A percentile compares a stretch with the other conserved stretches of the same genome.
Conservation (phyloP, 2,888 invertebrate genomes). For the Drosophila setosimentum region DNA sequence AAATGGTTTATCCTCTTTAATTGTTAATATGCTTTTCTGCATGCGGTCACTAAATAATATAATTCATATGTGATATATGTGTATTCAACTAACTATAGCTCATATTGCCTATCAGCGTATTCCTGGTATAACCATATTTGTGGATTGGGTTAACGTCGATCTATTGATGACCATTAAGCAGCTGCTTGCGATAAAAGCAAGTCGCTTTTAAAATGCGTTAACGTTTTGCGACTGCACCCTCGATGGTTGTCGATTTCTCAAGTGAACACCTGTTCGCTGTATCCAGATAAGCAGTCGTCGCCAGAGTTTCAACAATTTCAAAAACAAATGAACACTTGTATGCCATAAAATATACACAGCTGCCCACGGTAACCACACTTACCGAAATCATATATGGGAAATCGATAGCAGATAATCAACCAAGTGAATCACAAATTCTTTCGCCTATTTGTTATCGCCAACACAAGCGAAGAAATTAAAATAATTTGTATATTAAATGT, state of each 20-base stretch:
- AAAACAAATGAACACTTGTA: conserved; percentile 41
- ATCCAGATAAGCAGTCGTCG: conserved; percentile 43
- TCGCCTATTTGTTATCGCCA: not conserved
- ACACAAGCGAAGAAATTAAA: not conserved
- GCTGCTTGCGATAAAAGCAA: conserved; percentile 51
- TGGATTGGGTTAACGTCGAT: conserved; percentile 1
- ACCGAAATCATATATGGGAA: not conserved
- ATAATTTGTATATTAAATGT: not conserved
- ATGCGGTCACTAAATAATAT: not conserved
- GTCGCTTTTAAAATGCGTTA: conserved; percentile 36
- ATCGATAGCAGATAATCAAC: not conserved
- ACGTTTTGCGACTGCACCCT: conserved; percentile 6
- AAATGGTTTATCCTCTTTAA: not conserved
- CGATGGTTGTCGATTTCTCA: conserved; percentile 22
- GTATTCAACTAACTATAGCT: not conserved
- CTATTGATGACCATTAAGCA: conserved; percentile 25
- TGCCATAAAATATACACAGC: conserved; percentile 43
- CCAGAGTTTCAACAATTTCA: conserved; percentile 29
- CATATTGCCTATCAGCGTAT: not conserved
- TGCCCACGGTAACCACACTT: conserved; percentile 1
- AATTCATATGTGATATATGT: too few relatives aligned
- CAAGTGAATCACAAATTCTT: conserved; percentile 23
- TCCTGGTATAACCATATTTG: not conserved
- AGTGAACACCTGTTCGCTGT: conserved; percentile 59
- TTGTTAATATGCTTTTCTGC: not conserved